Percentiles rank a stretch among this genome's conserved stretches.
Evolutionary conservation across 2,888 invertebrate genomes (phyloP).

Genomic region (Stenchaetothrips biformis): DNA sequence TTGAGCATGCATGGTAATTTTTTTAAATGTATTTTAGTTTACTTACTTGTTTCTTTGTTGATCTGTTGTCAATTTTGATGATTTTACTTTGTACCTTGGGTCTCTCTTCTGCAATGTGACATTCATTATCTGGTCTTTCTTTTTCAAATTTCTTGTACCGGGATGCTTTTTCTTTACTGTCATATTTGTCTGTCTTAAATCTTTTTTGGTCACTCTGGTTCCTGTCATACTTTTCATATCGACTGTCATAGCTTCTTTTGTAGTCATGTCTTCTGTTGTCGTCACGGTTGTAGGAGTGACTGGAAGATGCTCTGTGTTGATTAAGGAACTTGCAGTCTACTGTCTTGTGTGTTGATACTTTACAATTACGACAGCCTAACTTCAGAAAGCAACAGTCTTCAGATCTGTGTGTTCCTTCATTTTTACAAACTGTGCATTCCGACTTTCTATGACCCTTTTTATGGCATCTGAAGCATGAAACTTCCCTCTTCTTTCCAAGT

Average conservation of each 20-base stretch:
- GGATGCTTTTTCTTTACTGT: too few relatives aligned
- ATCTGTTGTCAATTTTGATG: too few relatives aligned
- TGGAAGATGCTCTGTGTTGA: neutral
- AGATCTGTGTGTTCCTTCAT: neutral
- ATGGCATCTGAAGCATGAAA: neutral
- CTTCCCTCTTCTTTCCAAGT: neutral
- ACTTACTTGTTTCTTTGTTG: too few relatives aligned
- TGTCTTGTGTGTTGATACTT: neutral
- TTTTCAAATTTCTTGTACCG: neutral
- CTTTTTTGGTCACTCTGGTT: too few relatives aligned
- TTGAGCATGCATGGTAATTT: too few relatives aligned
- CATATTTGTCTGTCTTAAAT: too few relatives aligned
- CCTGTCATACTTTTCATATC: neutral
- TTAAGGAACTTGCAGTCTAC: neutral
- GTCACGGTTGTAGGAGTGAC: neutral
- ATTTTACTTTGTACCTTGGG: too few relatives aligned
- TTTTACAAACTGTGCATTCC: neutral
- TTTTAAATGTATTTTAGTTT: too few relatives aligned
- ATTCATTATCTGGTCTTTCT: too few relatives aligned
- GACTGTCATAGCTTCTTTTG: neutral
- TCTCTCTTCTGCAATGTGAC: too few relatives aligned
- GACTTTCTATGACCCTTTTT: neutral
- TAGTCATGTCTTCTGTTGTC: neutral
- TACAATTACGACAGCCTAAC: neutral
- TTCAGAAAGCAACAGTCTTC: neutral